Evolutionary conservation across 2,888 invertebrate genomes (phyloP).

Genomic region (Monoplex corrugatus): DNA sequence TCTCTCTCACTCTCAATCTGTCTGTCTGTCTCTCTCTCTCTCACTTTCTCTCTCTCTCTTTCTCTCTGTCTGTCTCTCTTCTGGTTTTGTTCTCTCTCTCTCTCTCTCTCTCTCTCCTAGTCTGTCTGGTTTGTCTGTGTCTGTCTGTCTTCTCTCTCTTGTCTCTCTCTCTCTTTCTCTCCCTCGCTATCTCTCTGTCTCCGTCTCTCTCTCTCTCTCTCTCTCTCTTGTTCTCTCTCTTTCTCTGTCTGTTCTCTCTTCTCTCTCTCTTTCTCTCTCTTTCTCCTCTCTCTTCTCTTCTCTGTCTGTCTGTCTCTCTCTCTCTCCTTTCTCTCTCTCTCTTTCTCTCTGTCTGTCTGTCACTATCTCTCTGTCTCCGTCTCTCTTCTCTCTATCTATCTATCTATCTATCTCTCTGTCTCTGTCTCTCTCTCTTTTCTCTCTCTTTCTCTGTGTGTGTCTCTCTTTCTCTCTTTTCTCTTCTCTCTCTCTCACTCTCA

Average conservation of each 20-base stretch:
- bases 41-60: background rate
- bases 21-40: too few species aligned
- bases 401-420: too few species aligned
- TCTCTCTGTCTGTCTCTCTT: background rate
- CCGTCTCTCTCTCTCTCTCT: background rate
- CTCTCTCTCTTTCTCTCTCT: slow-evolving; percentile 1
- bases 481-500: background rate
- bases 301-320: background rate
- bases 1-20: too few species aligned
- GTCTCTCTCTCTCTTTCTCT: background rate
- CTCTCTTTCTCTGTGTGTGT: too few species aligned
- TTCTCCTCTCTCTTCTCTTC: background rate
- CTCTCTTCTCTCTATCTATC: background rate
- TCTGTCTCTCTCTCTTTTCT: too few species aligned
- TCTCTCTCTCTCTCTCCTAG: too few species aligned
- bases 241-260: too few species aligned
- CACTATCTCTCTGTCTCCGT: background rate
- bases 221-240: too few species aligned
- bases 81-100: too few species aligned
- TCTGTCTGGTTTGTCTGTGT: too few species aligned
- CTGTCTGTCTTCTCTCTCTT: too few species aligned
- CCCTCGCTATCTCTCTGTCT: background rate
- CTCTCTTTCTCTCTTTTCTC: background rate
- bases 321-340: background rate
- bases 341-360: background rate